Evolutionary conservation across 2,888 invertebrate genomes (phyloP).

Genomic region (Thera obeliscata): DNA sequence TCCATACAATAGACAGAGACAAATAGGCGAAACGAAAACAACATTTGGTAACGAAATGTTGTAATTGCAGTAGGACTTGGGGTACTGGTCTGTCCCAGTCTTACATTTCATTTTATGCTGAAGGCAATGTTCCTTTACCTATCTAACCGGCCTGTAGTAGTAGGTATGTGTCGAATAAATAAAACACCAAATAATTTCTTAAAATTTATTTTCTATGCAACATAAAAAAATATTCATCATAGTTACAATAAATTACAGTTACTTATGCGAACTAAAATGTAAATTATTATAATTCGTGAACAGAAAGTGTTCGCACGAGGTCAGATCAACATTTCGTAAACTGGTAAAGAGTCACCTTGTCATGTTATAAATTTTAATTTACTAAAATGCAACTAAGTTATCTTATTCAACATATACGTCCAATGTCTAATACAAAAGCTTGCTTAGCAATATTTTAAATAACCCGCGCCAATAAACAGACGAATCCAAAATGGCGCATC

Average conservation of each 20-base stretch:
- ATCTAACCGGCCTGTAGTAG: no score
- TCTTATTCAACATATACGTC: slow-evolving; percentile 60
- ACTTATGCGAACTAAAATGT: slow-evolving; percentile 80
- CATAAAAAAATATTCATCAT: slow-evolving; percentile 85
- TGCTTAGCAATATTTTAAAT: slow-evolving; percentile 58
- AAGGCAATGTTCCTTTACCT: no score
- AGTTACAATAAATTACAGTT: slow-evolving; percentile 84
- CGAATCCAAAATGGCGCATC: no score
- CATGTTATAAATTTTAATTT: slow-evolving; percentile 58
- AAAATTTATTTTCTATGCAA: slow-evolving; percentile 85
- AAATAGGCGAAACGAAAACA: no score
- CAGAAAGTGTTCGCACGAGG: slow-evolving; percentile 61
- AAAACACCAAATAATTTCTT: slow-evolving; percentile 70
- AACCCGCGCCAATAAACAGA: no score
- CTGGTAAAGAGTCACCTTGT: slow-evolving; percentile 59
- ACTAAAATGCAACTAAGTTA: slow-evolving; percentile 66
- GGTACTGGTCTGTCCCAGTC: no score
- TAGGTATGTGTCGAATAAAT: slow-evolving; percentile 23
- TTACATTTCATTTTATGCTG: no score
- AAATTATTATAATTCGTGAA: slow-evolving; percentile 76
- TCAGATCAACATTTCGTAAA: slow-evolving; percentile 51
- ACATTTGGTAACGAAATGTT: no score
- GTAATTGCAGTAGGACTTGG: no score
- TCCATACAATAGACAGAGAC: no score
- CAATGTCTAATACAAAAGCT: slow-evolving; percentile 59